phyloP scores from a whole-genome alignment of 2,888 invertebrate genomes.

The Mythimna pallens region DNA sequence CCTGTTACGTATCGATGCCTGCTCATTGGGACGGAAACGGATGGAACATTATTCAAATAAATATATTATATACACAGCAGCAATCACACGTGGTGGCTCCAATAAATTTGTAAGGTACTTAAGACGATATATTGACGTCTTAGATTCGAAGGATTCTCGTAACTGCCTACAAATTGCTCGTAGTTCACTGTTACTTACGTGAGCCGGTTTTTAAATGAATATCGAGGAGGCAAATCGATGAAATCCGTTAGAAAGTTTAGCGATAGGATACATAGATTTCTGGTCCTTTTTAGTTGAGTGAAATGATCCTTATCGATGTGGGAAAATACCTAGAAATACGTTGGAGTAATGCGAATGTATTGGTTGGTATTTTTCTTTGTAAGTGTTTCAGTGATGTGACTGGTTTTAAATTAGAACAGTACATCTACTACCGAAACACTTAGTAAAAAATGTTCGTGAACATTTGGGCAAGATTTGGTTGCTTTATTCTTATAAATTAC shows the following conservation, averaged over 20 bases:
- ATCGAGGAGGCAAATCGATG: constrained; percentile 47
- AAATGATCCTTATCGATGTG: constrained; percentile 28
- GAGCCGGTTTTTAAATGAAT: constrained; percentile 73
- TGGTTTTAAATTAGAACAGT: not conserved
- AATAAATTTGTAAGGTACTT: constrained; percentile 69
- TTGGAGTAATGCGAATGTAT: constrained; percentile 4
- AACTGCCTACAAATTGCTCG: constrained; percentile 80
- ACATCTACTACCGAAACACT: not conserved
- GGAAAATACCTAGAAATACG: constrained; percentile 12
- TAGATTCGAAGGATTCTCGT: constrained; percentile 70
- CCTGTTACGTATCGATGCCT: constrained; percentile 40
- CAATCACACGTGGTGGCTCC: constrained; percentile 54
- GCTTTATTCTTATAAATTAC: not conserved
- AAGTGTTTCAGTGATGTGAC: not conserved
- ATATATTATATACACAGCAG: constrained; percentile 51
- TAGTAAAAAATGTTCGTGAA: not conserved
- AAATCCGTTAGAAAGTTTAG: constrained; percentile 34
- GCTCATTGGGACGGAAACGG: constrained; percentile 51
- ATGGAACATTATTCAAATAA: constrained; percentile 58
- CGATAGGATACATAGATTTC: constrained; percentile 28
- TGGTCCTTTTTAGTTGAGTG: constrained; percentile 20
- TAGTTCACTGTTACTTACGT: constrained; percentile 80
- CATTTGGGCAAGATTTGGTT: not conserved
- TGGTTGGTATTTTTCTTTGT: constrained; percentile 6
- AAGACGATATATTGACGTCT: constrained; percentile 75